Percentiles rank a stretch among this genome's conserved stretches.
Evolutionary conservation across 2,113 vertebrate species (phyloP).

Genomic region (Mobula birostris): DNA sequence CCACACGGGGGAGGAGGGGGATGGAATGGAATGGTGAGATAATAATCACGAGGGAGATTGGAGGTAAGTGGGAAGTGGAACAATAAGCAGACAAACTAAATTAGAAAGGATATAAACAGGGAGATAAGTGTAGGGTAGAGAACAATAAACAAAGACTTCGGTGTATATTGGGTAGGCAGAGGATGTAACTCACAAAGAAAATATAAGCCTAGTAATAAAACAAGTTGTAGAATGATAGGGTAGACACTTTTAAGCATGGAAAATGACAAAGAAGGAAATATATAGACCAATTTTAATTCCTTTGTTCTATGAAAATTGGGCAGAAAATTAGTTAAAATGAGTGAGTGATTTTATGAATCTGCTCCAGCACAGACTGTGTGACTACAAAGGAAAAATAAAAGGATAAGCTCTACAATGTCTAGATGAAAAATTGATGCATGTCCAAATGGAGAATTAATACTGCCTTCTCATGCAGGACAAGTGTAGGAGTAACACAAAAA

Average conservation of each 20-base stretch:
- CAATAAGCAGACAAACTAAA: not conserved
- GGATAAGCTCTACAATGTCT: not conserved
- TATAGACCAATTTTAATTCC: not conserved
- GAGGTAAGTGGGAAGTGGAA: not conserved
- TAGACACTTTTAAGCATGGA: not conserved
- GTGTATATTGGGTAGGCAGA: too few relatives aligned
- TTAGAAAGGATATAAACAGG: not conserved
- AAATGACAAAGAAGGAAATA: not conserved
- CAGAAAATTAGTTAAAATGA: not conserved
- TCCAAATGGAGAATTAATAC: not conserved
- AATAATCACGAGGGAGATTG: not conserved
- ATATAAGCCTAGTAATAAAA: not conserved
- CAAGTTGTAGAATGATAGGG: too few relatives aligned
- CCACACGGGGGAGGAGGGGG: not conserved
- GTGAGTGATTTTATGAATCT: too few relatives aligned
- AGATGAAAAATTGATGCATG: not conserved
- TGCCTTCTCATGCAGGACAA: not conserved
- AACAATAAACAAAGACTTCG: not conserved
- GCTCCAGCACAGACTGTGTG: too few relatives aligned
- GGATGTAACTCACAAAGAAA: too few relatives aligned
- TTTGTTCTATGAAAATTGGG: not conserved
- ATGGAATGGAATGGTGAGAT: not conserved
- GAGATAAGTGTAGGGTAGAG: not conserved
- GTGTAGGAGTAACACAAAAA: not conserved
- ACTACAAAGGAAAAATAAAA: not conserved